Conservation (phyloP, 2,888 invertebrate species). For the Rosalia funebris region DNA sequence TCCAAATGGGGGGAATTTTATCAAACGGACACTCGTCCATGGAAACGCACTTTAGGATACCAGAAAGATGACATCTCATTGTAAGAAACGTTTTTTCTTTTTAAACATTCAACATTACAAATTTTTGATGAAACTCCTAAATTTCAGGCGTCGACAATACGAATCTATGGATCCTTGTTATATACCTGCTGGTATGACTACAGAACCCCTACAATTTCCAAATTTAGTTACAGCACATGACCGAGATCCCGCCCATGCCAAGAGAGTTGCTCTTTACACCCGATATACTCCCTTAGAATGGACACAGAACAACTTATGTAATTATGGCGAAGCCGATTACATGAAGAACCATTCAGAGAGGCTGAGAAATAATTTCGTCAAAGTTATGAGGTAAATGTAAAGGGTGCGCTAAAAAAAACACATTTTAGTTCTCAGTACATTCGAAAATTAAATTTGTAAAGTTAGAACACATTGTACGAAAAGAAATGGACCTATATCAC, state of each 20-base stretch:
- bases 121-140: background rate
- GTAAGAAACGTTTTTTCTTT: background rate
- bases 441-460: too few species aligned
- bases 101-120: background rate
- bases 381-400: slow-evolving; percentile 76
- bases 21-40: background rate
- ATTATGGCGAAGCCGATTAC: slow-evolving; percentile 86
- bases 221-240: slow-evolving; percentile 86
- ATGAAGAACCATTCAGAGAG: slow-evolving; percentile 83
- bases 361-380: slow-evolving; percentile 80
- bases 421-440: too few species aligned
- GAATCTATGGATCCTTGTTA: slow-evolving; percentile 78
- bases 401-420: too few species aligned
- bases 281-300: slow-evolving; percentile 93
- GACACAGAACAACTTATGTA: slow-evolving; percentile 81
- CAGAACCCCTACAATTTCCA: slow-evolving; percentile 82
- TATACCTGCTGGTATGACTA: slow-evolving; percentile 75
- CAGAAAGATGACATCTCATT: background rate
- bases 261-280: slow-evolving; percentile 86
- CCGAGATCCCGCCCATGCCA: slow-evolving; percentile 83
- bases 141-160: slow-evolving; percentile 72
- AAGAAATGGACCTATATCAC: too few species aligned
- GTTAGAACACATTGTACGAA: too few species aligned
- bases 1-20: background rate
- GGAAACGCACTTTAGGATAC: slow-evolving; percentile 2